Evolutionary conservation across 2,888 invertebrate genomes (phyloP).

Genomic region (Drosophila colorata): DNA sequence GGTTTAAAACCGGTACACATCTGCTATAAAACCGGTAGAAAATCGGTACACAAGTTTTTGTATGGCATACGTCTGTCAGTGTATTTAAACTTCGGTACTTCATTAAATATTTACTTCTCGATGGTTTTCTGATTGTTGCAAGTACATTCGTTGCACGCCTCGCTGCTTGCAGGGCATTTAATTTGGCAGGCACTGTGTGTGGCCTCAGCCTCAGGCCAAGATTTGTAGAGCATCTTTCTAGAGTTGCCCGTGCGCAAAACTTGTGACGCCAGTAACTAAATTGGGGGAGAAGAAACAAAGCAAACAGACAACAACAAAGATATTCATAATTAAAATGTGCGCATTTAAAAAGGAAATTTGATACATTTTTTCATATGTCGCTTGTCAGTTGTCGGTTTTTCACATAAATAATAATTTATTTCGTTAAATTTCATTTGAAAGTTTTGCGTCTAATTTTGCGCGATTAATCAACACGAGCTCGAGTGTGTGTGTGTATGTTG

Average conservation of each 20-base stretch:
- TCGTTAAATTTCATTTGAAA: constrained; percentile 44
- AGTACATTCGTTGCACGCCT: neutral
- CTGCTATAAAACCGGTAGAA: too few species aligned
- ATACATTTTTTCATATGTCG: constrained; percentile 58
- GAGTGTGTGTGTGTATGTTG: neutral
- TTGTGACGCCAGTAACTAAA: constrained; percentile 13
- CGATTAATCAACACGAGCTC: constrained; percentile 66
- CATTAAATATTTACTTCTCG: neutral
- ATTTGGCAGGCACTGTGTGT: constrained; percentile 36
- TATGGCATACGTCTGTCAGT: neutral
- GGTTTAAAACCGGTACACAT: too few species aligned
- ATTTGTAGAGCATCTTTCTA: constrained; percentile 17
- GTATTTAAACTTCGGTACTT: neutral
- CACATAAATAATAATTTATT: constrained; percentile 75
- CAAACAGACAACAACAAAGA: constrained; percentile 40
- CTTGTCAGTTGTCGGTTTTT: constrained; percentile 59
- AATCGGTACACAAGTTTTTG: too few species aligned
- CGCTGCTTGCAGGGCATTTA: neutral
- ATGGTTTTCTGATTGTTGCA: constrained; percentile 1
- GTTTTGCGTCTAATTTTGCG: constrained; percentile 77
- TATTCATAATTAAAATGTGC: constrained; percentile 68
- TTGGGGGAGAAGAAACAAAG: neutral
- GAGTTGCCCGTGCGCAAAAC: constrained; percentile 55
- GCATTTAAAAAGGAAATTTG: constrained; percentile 64
- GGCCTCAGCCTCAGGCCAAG: constrained; percentile 7